phyloP scores from a whole-genome alignment of 2,113 vertebrate genomes.

The Callopanchax toddi region DNA sequence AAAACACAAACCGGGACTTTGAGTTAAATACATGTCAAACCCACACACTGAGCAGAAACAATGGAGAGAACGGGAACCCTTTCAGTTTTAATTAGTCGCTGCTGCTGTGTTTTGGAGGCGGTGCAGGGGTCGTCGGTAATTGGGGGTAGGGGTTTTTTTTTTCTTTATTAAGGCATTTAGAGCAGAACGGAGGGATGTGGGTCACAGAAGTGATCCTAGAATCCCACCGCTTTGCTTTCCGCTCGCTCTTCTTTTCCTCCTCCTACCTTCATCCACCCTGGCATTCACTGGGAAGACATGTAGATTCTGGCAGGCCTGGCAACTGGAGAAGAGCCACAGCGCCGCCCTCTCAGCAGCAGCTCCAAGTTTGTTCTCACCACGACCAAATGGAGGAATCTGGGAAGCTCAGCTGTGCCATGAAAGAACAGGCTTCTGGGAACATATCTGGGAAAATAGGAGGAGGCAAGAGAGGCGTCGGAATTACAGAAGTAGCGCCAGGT shows the following conservation, averaged over 20 bases:
- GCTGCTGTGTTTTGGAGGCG: slow-evolving; percentile 71
- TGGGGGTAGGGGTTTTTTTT: slow-evolving; percentile 77
- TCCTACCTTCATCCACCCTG: slow-evolving; percentile 37
- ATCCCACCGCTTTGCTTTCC: slow-evolving; percentile 52
- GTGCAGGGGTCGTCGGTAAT: slow-evolving; percentile 76
- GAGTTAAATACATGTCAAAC: slow-evolving; percentile 26
- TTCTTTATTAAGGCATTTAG: slow-evolving; percentile 73
- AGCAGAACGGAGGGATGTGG: slow-evolving; percentile 75
- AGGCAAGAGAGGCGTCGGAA: slow-evolving; percentile 45
- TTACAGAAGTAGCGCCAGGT: slow-evolving; percentile 36
- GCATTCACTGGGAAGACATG: slow-evolving; percentile 72
- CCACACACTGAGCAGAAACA: slow-evolving; percentile 61
- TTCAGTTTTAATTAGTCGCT: slow-evolving; percentile 77
- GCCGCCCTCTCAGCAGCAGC: slow-evolving; percentile 57
- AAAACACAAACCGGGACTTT: slow-evolving; percentile 29
- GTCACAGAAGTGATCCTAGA: slow-evolving; percentile 71
- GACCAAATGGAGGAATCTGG: slow-evolving; percentile 71
- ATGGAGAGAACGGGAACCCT: slow-evolving; percentile 59
- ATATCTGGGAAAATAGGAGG: slow-evolving; percentile 55
- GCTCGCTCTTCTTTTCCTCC: slow-evolving; percentile 38
- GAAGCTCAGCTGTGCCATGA: slow-evolving; percentile 52
- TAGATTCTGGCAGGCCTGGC: slow-evolving; percentile 67
- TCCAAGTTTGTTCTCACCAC: slow-evolving; percentile 65
- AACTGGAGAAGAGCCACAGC: slow-evolving; percentile 65
- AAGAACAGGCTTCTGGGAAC: slow-evolving; percentile 70